Evolutionary conservation across 1,140 invertebrate genomes (phyloP).

Genomic region (Antheraea pernyi): DNA sequence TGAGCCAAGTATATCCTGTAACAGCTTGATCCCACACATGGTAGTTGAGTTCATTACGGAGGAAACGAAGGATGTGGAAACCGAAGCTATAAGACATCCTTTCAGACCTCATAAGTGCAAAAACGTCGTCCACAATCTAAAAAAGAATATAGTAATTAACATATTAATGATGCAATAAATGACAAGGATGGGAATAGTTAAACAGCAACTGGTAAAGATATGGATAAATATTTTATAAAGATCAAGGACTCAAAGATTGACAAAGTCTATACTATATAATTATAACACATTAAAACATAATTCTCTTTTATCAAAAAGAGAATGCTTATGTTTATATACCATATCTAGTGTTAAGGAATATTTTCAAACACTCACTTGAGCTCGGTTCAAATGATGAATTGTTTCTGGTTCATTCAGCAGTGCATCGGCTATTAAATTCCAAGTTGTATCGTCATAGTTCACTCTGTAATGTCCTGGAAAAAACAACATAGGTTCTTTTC

Average conservation of each 20-base stretch:
- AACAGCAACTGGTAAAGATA: too few relatives aligned
- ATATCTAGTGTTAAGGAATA: too few relatives aligned
- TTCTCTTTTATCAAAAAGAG: too few relatives aligned
- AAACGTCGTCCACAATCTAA: conserved; percentile 87
- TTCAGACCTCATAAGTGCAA: conserved; percentile 81
- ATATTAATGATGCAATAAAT: too few relatives aligned
- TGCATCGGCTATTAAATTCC: conserved; percentile 81
- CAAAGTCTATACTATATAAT: background rate
- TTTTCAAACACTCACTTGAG: conserved; percentile 44
- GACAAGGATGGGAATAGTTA: too few relatives aligned
- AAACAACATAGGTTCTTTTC: background rate
- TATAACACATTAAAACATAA: conserved; percentile 1
- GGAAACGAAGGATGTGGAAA: conserved; percentile 81
- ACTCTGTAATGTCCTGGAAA: conserved; percentile 87
- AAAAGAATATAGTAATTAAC: conserved; percentile 13
- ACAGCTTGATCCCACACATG: conserved; percentile 85
- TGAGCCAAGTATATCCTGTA: conserved; percentile 76
- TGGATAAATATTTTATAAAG: too few relatives aligned
- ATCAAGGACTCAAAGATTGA: too few relatives aligned
- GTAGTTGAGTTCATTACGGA: conserved; percentile 82
- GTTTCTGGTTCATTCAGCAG: conserved; percentile 46
- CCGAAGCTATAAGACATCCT: conserved; percentile 73
- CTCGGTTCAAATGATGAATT: conserved; percentile 63
- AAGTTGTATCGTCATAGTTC: conserved; percentile 85
- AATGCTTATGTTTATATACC: too few relatives aligned